phyloP scores from a whole-genome alignment of 2,113 vertebrate genomes.

The Laticauda colubrina region DNA sequence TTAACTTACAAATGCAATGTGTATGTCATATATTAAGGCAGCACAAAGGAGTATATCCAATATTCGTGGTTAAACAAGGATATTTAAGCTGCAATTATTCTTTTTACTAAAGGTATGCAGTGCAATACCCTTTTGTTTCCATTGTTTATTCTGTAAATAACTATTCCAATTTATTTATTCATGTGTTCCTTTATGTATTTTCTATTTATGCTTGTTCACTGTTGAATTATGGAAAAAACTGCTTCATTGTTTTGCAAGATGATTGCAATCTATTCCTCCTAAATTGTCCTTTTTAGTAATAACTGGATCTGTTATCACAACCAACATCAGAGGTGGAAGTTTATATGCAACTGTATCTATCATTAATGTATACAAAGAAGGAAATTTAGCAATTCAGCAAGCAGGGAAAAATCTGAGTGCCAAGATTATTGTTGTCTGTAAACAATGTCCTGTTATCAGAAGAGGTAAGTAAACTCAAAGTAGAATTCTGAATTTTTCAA shows the following conservation, averaged over 20 bases:
- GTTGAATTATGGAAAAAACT: background rate
- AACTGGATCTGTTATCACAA: constrained; percentile 88
- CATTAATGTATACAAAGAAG: constrained; percentile 94
- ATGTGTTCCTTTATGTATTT: background rate
- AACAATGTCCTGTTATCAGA: constrained; percentile 89
- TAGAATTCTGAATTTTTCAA: constrained; percentile 3
- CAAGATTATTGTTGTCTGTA: constrained; percentile 88
- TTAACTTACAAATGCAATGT: background rate
- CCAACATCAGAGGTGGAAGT: constrained; percentile 77
- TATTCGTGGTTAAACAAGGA: background rate
- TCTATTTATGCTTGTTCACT: background rate
- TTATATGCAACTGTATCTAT: constrained; percentile 88
- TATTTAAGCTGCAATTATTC: background rate
- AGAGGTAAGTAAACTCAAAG: constrained; percentile 79
- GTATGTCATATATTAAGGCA: background rate
- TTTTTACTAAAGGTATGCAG: background rate
- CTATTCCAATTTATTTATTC: background rate
- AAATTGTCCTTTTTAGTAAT: constrained; percentile 72
- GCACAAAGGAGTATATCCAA: background rate
- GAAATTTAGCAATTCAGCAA: constrained; percentile 90
- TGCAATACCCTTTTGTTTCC: background rate
- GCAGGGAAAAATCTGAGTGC: constrained; percentile 96
- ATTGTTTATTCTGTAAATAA: background rate
- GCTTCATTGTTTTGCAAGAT: background rate
- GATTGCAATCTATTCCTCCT: background rate